Conservation (phyloP, 2,113 vertebrate genomes). For the Smithornis capensis region DNA sequence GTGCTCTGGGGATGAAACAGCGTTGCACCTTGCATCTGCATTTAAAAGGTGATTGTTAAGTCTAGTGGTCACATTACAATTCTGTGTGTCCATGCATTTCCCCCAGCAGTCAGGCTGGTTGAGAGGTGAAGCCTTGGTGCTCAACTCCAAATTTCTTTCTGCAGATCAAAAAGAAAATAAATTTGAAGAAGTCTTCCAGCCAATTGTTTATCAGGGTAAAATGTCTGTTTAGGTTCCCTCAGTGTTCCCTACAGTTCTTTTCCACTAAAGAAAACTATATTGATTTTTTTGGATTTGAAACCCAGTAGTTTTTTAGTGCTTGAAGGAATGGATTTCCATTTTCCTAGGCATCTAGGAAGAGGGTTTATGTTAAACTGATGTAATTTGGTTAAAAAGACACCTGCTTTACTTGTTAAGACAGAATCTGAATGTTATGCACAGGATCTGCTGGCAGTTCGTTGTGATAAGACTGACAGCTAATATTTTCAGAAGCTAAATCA, state of each 20-base stretch:
- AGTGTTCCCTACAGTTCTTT: neutral
- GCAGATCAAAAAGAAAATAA: neutral
- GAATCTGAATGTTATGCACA: neutral
- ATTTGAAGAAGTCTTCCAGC: neutral
- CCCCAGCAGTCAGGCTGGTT: neutral
- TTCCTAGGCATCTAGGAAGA: neutral
- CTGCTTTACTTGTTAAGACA: neutral
- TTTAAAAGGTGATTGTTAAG: neutral
- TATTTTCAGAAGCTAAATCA: conserved; percentile 26
- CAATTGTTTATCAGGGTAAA: neutral
- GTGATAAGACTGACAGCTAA: conserved; percentile 8
- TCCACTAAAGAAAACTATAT: neutral
- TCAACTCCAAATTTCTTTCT: neutral
- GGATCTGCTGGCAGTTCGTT: neutral
- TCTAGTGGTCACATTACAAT: neutral
- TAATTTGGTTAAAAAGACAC: neutral
- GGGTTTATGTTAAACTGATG: neutral
- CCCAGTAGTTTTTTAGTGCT: neutral
- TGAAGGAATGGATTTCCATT: neutral
- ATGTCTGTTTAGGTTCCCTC: neutral
- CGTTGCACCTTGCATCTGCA: neutral
- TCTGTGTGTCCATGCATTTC: neutral
- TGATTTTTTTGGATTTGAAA: neutral
- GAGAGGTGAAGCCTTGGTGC: neutral
- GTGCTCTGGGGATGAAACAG: neutral